Evolutionary conservation across 2,888 invertebrate species (phyloP).

Genomic region (Hylaea fasciaria): DNA sequence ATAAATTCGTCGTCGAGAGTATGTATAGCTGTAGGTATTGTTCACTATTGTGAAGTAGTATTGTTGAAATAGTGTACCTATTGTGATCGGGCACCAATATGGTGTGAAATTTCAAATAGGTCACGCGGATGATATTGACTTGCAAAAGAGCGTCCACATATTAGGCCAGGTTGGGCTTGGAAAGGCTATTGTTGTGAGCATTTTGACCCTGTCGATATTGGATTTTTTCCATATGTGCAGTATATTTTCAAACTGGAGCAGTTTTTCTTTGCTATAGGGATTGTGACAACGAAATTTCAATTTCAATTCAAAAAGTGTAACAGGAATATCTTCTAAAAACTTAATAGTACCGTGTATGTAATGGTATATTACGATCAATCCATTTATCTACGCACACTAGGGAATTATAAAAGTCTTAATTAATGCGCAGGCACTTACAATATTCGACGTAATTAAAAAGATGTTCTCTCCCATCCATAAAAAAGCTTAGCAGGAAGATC

Average conservation of each 20-base stretch:
- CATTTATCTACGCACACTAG: not conserved
- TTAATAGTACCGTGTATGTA: no score
- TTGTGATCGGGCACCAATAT: not conserved
- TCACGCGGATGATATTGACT: conserved; percentile 14
- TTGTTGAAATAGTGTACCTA: not conserved
- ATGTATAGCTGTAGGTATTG: no score
- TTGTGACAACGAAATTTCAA: no score
- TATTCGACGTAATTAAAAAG: conserved; percentile 28
- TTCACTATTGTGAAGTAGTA: not conserved
- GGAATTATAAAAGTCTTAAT: conserved; percentile 24
- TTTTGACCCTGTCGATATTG: conserved; percentile 1
- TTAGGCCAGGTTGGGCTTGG: not conserved
- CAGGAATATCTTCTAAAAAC: no score
- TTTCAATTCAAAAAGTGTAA: no score
- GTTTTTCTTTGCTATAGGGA: no score
- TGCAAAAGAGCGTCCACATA: conserved; percentile 11
- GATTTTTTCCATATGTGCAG: not conserved
- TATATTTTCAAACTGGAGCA: no score
- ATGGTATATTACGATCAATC: not conserved
- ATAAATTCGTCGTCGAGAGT: no score
- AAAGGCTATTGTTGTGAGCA: conserved; percentile 6
- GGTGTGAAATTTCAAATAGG: conserved; percentile 7
- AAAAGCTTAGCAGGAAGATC: conserved; percentile 25
- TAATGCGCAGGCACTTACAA: conserved; percentile 28
- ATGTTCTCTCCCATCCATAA: conserved; percentile 26